Base-by-base conservation (phyloP, 92 coral and sea anemone genomes). In the Umimayanthus kanabou region DNA sequence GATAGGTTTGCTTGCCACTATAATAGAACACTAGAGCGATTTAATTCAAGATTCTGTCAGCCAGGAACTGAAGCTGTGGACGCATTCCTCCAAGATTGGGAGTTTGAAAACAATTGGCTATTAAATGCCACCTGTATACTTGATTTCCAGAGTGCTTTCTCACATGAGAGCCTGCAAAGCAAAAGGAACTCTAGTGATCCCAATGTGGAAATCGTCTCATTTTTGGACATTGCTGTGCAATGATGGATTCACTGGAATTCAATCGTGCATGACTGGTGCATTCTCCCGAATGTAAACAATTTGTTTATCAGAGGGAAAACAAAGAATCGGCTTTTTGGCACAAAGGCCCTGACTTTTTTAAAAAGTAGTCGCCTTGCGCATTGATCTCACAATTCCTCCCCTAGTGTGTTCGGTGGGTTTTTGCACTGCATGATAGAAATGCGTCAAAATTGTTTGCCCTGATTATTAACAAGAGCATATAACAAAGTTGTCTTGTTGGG, bases 221-320 rank as follows among this genome's bases (percentile, higher is more conserved):
- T 81, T 88, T 82, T 88, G 91, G 88, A 33, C 80, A 40, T 14
- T 88, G 28, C 82, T 88, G 28, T 88, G 91, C 74, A 79, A 80
- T 39, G 78, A 84, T 49, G 85, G 76, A 73, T 28, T 28, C 77
- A 73, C 15, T 72, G 76, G 37, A 72, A 30, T 25, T 72, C 39
- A 72, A 5, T 72, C 39, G 39, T 25, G 39, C 76, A 30, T 72
- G 30, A 72, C 76, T 45, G 50, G 50, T 65, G 72, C 28, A 20
- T 65, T 65, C 72, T 65, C 72, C 72, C 72, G 72, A 65, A 65
- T 65, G 72, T 73, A 73, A 73, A 28, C 42, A 73, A 28, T 73
- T 73, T 73, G 77, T 28, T 28, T 73, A 28, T 28, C 22, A 28
- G 77, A 73, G 40, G 77, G 42, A 73, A 73, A 65, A 28, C 72